These are phyloP conservation scores for Xerus inauris DNA, from an alignment of 2,113 vertebrate species.

Conservation along the genomic window DNA sequence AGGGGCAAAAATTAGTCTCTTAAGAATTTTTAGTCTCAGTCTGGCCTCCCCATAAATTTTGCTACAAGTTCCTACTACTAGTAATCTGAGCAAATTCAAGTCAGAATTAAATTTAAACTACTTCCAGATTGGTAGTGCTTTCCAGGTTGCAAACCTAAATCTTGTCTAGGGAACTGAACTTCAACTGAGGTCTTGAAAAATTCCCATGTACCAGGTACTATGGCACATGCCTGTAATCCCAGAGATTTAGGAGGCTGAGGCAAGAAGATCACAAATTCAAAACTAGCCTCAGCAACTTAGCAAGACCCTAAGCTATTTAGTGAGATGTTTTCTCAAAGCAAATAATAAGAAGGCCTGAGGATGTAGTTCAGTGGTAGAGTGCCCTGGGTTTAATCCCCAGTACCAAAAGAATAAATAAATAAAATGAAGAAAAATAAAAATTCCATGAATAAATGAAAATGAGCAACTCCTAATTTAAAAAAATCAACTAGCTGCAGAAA, in stretches of 20 bases:
- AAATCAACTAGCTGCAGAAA: neutral
- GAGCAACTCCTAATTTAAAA: neutral
- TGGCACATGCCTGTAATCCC: too few relatives aligned
- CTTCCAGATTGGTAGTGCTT: neutral
- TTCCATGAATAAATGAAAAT: neutral
- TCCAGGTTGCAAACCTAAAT: neutral
- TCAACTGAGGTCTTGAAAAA: neutral
- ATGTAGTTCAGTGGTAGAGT: too few relatives aligned
- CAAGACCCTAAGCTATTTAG: too few relatives aligned
- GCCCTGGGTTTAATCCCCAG: too few relatives aligned
- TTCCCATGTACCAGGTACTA: too few relatives aligned
- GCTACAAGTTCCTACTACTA: neutral
- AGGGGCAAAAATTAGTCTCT: neutral
- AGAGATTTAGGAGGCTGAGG: too few relatives aligned
- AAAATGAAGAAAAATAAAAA: too few relatives aligned
- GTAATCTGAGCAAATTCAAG: neutral
- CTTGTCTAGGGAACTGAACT: neutral
- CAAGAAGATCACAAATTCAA: too few relatives aligned
- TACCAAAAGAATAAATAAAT: too few relatives aligned
- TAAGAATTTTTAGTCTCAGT: neutral
- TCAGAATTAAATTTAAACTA: slow-evolving; percentile 4
- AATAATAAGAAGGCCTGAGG: too few relatives aligned
- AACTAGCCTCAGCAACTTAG: too few relatives aligned
- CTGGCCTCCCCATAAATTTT: neutral
- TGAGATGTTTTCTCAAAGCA: too few relatives aligned